A percentile compares a stretch with the other conserved stretches of the same genome.
Evolutionary conservation across 2,888 invertebrate species (phyloP).

Genomic region (Bombylius major): DNA sequence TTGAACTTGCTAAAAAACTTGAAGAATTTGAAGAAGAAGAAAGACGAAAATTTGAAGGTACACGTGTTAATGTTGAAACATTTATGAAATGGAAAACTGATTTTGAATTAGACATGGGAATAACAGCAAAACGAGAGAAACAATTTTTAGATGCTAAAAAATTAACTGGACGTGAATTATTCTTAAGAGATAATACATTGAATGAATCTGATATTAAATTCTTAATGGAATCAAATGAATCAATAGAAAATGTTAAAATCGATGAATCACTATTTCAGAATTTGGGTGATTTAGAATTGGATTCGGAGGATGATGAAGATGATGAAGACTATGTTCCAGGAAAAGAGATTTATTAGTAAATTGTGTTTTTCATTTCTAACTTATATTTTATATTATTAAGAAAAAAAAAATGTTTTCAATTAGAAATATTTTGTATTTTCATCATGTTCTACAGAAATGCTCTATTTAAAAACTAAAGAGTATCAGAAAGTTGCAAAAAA

Average conservation of each 20-base stretch:
- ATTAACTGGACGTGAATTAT: conserved; percentile 85
- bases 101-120: conserved; percentile 83
- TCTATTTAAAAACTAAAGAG: too few species aligned
- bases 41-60: conserved; percentile 90
- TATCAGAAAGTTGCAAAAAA: too few species aligned
- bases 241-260: conserved; percentile 57
- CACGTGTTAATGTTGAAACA: conserved; percentile 86
- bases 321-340: conserved; percentile 53
- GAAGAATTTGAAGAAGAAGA: conserved; percentile 80
- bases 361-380: conserved; percentile 7
- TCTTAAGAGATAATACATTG: conserved; percentile 82
- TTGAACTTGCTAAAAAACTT: conserved; percentile 51
- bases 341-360: conserved; percentile 20
- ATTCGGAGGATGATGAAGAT: conserved; percentile 51
- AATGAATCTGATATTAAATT: conserved; percentile 95
- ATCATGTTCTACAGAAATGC: neutral
- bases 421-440: neutral
- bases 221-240: conserved; percentile 65
- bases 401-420: neutral
- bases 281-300: conserved; percentile 66
- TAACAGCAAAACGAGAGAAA: conserved; percentile 56
- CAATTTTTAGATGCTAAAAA: conserved; percentile 64
- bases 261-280: conserved; percentile 90
- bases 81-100: conserved; percentile 88
- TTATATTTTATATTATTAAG: neutral